Conservation (phyloP, 1,140 invertebrate genomes). For the Drosophila lacertosa region DNA sequence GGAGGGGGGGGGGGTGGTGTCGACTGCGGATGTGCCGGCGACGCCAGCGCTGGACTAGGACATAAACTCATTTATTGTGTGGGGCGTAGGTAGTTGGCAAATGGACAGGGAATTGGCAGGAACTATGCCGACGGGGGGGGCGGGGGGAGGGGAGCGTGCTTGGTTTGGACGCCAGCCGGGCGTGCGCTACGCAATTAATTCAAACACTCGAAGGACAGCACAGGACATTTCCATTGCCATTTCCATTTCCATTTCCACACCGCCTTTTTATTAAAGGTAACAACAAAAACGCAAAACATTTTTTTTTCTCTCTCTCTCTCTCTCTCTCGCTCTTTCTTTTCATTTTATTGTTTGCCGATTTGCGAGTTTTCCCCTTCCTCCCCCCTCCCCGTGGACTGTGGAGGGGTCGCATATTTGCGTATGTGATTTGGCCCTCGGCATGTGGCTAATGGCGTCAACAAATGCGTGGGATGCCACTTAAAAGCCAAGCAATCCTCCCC, state of each 20-base stretch:
- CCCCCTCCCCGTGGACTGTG: no score
- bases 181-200: slow-evolving; percentile 80
- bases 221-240: slow-evolving; percentile 55
- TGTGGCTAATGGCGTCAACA: slow-evolving; percentile 74
- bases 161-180: slow-evolving; percentile 74
- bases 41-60: slow-evolving; percentile 69
- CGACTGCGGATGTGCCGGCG: slow-evolving; percentile 50
- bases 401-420: slow-evolving; percentile 55
- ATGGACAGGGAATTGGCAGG: background rate
- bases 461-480: slow-evolving; percentile 57
- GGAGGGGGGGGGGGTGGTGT: background rate
- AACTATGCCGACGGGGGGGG: background rate
- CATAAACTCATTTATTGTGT: slow-evolving; percentile 80
- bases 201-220: slow-evolving; percentile 78
- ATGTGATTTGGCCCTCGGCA: slow-evolving; percentile 65
- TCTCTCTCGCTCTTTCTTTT: slow-evolving; percentile 14
- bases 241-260: slow-evolving; percentile 21
- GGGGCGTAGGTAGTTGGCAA: slow-evolving; percentile 27
- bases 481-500: slow-evolving; percentile 17
- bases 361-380: background rate
- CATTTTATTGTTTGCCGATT: slow-evolving; percentile 37
- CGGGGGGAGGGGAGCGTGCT: background rate
- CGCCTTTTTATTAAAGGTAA: slow-evolving; percentile 48
- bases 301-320: background rate
- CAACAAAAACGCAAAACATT: slow-evolving; percentile 1